A percentile compares a stretch with the other conserved stretches of the same genome.
Evolutionary conservation across 2,888 invertebrate genomes (phyloP).

Genomic region (Melanostoma mellinum): DNA sequence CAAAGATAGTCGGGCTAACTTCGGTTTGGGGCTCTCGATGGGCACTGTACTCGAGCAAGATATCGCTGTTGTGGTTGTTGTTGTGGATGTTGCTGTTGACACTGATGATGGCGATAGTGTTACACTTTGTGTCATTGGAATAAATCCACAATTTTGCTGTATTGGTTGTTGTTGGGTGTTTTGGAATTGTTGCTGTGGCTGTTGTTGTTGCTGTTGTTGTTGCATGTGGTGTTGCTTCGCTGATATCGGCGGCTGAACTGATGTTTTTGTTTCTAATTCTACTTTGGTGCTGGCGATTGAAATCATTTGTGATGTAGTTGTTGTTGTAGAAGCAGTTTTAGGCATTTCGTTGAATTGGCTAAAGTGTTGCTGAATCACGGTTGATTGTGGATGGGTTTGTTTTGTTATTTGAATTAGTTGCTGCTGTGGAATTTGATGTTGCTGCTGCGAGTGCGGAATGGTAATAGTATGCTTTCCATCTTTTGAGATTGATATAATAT

Average conservation of each 20-base stretch:
- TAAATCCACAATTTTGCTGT: constrained; percentile 71
- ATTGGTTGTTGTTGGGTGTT: constrained; percentile 74
- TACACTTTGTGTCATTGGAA: constrained; percentile 51
- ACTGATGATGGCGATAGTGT: constrained; percentile 26
- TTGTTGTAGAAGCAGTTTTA: constrained; percentile 33
- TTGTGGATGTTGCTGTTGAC: constrained; percentile 64
- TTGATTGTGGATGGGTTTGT: constrained; percentile 35
- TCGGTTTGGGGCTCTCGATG: constrained; percentile 81
- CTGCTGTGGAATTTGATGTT: constrained; percentile 3
- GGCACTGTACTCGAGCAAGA: constrained; percentile 76
- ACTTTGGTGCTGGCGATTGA: constrained; percentile 42
- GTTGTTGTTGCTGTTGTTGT: constrained; percentile 53
- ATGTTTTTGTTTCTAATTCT: constrained; percentile 45
- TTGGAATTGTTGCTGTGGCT: constrained; percentile 67
- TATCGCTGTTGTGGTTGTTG: constrained; percentile 73
- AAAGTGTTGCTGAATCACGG: constrained; percentile 55
- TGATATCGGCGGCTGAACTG: constrained; percentile 8
- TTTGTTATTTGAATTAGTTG: constrained; percentile 47
- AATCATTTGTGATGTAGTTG: constrained; percentile 46
- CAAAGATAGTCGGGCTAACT: constrained; percentile 82
- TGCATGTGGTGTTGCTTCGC: constrained; percentile 56
- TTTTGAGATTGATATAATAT: constrained; percentile 49
- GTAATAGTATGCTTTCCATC: constrained; percentile 57
- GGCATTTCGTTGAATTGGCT: constrained; percentile 48
- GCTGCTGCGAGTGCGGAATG: constrained; percentile 33